Percentiles rank a stretch among this genome's conserved stretches.
Conservation (phyloP, 2,797 vertebrate species). For the Cuculus canorus region DNA sequence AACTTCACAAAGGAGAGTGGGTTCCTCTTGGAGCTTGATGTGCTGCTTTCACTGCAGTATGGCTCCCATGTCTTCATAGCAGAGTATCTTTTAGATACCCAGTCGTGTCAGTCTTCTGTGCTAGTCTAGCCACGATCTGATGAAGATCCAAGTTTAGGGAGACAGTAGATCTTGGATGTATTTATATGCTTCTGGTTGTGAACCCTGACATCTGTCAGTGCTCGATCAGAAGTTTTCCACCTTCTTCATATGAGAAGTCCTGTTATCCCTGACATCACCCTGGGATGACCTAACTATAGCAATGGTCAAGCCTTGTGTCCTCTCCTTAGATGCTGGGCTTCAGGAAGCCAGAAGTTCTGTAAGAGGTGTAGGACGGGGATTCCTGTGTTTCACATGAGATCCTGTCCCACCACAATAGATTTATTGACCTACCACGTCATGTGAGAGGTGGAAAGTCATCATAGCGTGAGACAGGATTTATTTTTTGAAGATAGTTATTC, state of each 20-base stretch:
- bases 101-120: accelerated
- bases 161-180: accelerated
- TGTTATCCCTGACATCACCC: neutral
- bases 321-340: neutral
- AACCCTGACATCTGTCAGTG: neutral
- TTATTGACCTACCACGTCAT: neutral
- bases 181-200: neutral
- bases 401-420: neutral
- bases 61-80: neutral
- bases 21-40: neutral
- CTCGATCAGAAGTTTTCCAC: neutral
- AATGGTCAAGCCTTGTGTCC: neutral
- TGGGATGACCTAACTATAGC: neutral
- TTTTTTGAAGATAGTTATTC: conserved; percentile 2
- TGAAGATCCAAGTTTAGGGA: neutral
- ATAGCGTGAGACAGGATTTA: neutral
- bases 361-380: neutral
- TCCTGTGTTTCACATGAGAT: neutral
- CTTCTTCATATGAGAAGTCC: neutral
- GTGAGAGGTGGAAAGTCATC: neutral
- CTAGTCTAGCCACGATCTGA: neutral
- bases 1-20: neutral
- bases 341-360: neutral
- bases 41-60: neutral
- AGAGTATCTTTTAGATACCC: neutral